Evolutionary conservation across 2,113 vertebrate species (phyloP).

Genomic region (Noturus placidus): DNA sequence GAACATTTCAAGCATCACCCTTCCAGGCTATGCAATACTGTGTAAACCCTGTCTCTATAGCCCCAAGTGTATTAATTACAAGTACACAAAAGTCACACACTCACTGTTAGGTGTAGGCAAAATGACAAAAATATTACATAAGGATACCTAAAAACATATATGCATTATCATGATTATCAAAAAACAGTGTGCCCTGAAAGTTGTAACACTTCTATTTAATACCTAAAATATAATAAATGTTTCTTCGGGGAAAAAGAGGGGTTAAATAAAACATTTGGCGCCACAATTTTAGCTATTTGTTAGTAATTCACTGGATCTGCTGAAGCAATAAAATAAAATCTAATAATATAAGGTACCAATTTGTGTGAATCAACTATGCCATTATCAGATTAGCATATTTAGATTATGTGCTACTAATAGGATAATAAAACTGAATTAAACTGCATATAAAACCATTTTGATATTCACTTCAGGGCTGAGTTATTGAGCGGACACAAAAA

Average conservation of each 20-base stretch:
- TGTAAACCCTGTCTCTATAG: slow-evolving; percentile 1
- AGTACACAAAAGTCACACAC: not conserved
- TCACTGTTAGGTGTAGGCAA: not conserved
- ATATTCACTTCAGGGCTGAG: not conserved
- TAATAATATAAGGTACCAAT: not conserved
- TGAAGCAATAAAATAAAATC: not conserved
- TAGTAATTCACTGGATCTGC: not conserved
- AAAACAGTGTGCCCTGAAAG: not conserved
- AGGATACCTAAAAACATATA: not conserved
- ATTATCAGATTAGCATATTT: not conserved
- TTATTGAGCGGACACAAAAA: not conserved
- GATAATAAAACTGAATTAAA: not conserved
- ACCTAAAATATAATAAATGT: not conserved
- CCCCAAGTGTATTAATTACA: not conserved
- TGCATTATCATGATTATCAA: not conserved
- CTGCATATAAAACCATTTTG: not conserved
- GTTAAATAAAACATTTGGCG: not conserved
- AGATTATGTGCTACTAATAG: not conserved
- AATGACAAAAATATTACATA: not conserved
- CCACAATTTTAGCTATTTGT: not conserved
- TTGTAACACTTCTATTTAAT: not conserved
- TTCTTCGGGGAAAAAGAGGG: not conserved
- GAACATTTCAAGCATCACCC: slow-evolving; percentile 37
- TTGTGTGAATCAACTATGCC: not conserved
- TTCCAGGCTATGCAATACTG: not conserved